Percentiles rank a stretch among this genome's conserved stretches.
Conservation (phyloP, 92 coral and sea anemone genomes). For the Desmophyllum pertusum region DNA sequence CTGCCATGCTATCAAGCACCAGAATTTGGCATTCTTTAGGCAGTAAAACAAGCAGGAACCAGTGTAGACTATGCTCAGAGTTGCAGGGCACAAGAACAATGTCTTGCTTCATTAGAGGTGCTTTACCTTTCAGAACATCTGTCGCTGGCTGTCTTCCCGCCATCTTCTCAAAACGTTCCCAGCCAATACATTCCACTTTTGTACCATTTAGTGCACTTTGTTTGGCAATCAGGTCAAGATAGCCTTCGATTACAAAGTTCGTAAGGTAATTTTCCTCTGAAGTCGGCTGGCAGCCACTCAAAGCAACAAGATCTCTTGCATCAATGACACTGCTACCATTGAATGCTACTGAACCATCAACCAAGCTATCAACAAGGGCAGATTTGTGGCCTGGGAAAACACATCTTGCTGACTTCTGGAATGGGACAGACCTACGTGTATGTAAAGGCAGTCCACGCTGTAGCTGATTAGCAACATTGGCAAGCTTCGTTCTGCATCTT, state of each 20-base stretch:
- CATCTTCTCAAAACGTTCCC: conserved; percentile 38
- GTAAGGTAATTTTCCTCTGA: too few species aligned
- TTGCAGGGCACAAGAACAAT: conserved; percentile 51
- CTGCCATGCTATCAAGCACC: conserved; percentile 49
- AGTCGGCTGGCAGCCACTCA: conserved; percentile 26
- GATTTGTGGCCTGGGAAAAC: conserved; percentile 10
- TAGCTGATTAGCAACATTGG: too few species aligned
- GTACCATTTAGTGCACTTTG: neutral
- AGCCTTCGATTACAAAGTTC: too few species aligned
- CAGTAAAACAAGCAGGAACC: conserved; percentile 44
- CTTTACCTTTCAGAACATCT: conserved; percentile 35
- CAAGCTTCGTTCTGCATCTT: conserved; percentile 1
- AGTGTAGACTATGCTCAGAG: conserved; percentile 33
- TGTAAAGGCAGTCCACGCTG: conserved; percentile 14
- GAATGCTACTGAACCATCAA: conserved; percentile 25
- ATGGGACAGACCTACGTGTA: conserved; percentile 2
- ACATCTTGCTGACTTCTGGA: conserved; percentile 5
- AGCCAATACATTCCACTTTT: conserved; percentile 1
- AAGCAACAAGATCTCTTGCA: conserved; percentile 16
- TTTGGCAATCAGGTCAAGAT: conserved; percentile 22
- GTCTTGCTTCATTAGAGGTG: conserved; percentile 40
- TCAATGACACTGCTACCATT: conserved; percentile 36
- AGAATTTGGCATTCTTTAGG: conserved; percentile 37
- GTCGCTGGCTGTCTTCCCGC: conserved; percentile 21
- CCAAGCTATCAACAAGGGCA: conserved; percentile 38